phyloP scores from a whole-genome alignment of 1,140 invertebrate genomes.

The Trialeurodes vaporariorum region DNA sequence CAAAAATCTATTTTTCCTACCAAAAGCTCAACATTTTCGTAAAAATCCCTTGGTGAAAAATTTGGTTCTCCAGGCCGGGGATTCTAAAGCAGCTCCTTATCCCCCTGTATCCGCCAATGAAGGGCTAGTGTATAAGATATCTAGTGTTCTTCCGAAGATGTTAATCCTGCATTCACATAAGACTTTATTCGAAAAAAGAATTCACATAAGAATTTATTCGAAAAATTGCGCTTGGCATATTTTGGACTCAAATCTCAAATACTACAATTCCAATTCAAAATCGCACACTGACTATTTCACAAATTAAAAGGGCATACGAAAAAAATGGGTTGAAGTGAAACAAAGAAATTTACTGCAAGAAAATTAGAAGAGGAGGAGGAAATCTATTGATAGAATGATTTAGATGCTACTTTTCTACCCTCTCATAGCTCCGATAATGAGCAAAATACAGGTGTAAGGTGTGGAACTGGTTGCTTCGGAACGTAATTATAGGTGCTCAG shows the following conservation, averaged over 20 bases:
- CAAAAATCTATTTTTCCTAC: too few relatives aligned
- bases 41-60: too few relatives aligned
- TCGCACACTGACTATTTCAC: too few relatives aligned
- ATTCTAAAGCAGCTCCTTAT: too few relatives aligned
- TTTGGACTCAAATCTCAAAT: background rate
- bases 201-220: background rate
- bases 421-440: background rate
- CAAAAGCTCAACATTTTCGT: too few relatives aligned
- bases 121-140: too few relatives aligned
- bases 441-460: background rate
- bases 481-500: background rate
- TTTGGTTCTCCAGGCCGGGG: too few relatives aligned
- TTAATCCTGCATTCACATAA: too few relatives aligned
- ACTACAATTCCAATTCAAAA: too few relatives aligned
- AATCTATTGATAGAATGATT: background rate
- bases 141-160: too few relatives aligned
- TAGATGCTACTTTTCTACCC: background rate
- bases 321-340: background rate
- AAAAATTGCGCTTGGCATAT: background rate
- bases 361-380: background rate
- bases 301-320: background rate
- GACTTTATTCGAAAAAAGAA: too few relatives aligned
- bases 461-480: background rate
- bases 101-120: too few relatives aligned
- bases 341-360: background rate